These are phyloP conservation scores for Trachurus trachurus DNA, from an alignment of 2,797 vertebrate genomes.

Conservation along the genomic window DNA sequence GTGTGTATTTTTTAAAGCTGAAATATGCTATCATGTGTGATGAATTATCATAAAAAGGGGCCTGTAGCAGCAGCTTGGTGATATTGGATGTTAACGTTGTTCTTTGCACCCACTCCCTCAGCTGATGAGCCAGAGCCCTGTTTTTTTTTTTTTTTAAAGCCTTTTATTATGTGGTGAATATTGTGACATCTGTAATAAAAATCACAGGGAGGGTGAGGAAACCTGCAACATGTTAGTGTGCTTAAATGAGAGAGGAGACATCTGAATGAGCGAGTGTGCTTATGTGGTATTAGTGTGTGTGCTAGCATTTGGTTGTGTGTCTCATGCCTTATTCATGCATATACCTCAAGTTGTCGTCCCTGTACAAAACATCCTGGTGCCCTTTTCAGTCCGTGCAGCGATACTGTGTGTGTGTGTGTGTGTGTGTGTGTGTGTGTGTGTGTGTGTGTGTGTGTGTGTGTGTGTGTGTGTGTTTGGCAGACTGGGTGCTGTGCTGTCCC, in stretches of 20 bases:
- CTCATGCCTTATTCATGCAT: constrained; percentile 19
- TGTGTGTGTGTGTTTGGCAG: constrained; percentile 34
- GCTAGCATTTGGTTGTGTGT: constrained; percentile 4
- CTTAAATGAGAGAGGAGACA: background rate
- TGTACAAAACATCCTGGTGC: constrained; percentile 28
- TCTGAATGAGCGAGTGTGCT: constrained; percentile 12
- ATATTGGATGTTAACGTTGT: constrained; percentile 52
- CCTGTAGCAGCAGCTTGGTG: constrained; percentile 17
- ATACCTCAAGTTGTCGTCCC: constrained; percentile 35
- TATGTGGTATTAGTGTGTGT: constrained; percentile 22
- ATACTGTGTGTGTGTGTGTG: constrained; percentile 7
- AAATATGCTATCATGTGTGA: constrained; percentile 55
- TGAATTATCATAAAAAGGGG: constrained; percentile 58
- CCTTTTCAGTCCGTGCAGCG: constrained; percentile 25
- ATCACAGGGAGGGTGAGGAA: constrained; percentile 29
- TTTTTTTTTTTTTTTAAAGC: background rate
- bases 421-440: constrained; percentile 35
- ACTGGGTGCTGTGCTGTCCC: constrained; percentile 49
- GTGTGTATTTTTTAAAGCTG: constrained; percentile 22
- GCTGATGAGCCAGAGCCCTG: constrained; percentile 39
- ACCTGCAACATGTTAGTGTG: constrained; percentile 36
- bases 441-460: background rate
- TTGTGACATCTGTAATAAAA: constrained; percentile 64
- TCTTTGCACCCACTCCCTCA: constrained; percentile 40
- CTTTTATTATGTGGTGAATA: constrained; percentile 63